Evolutionary conservation across 35 echinoderm and acorn worm species (phyloP), one percentile per base, ranked within the genome.

Genomic region (Stichopus chloronotus): DNA sequence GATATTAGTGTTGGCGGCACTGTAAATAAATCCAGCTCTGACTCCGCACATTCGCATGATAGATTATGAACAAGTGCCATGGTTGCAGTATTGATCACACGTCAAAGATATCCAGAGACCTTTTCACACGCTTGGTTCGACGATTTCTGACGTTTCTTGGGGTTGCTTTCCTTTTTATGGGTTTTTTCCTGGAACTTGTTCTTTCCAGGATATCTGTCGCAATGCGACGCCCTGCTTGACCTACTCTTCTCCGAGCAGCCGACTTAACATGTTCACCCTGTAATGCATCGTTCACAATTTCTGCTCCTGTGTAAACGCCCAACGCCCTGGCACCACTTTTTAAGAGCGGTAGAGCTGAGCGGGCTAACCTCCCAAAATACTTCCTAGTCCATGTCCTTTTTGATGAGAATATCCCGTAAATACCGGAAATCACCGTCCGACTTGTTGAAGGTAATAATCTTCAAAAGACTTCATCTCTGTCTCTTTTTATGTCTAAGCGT

Each of bases 31-130:
- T 80, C 78, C 78, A 80, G 52, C 78, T 80, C 87, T 43, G 87
- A 89, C 24, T 89, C 68, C 14, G 24, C 9, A 30, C 87, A 89
- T 89, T 89, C 87, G 87, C 87, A 89, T 17, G 87, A 89, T 9
- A 8, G 17, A 65, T 89, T 57, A 56, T 89, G 87, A 89, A 89
- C 58, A 14, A 68, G 21, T 20, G 87, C 87, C 56, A 89, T 89
- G 57, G 65, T 89, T 12, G 25, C 8, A 68, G 23, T 57, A 8
- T 71, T 89, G 5, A 78, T 87, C 71, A 91, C 10, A 68, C 82
- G 74, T 94, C 93, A 53, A 96, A 94, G 7, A 94, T 94, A 89
- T 92, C 92, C 5, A 72, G 71, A 65, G 93, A 78, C 91, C 94
- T 94, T 92, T 56, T 88, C 80, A 19, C 14, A 56, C 14, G 21